phyloP scores from a whole-genome alignment of 53 echinoderm and acorn worm species.

The Astropecten irregularis region DNA sequence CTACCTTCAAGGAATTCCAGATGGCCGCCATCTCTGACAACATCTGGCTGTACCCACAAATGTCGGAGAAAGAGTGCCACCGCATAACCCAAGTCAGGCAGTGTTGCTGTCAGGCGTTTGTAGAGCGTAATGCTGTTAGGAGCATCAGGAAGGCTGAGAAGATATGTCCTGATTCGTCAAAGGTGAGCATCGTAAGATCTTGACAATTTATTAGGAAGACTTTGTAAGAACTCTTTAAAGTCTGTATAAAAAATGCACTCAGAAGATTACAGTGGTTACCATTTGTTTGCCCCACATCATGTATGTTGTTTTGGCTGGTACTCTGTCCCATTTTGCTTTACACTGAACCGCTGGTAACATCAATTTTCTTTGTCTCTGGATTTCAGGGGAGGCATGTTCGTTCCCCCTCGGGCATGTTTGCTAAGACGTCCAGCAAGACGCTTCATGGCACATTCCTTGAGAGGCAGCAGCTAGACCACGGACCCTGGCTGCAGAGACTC shows the following conservation, averaged over 20 bases:
- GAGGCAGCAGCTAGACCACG: constrained; percentile 38
- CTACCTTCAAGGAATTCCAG: constrained; percentile 73
- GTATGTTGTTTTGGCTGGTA: too few relatives aligned
- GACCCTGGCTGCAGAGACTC: constrained; percentile 8
- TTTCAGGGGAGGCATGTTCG: background rate
- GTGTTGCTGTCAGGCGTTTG: constrained; percentile 49
- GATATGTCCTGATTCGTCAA: constrained; percentile 35
- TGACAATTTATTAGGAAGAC: too few relatives aligned
- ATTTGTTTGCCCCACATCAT: too few relatives aligned
- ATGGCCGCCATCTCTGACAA: constrained; percentile 75
- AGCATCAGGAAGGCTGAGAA: constrained; percentile 51
- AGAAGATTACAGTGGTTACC: too few relatives aligned
- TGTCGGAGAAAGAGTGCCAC: constrained; percentile 34
- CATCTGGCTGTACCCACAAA: constrained; percentile 60
- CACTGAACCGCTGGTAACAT: too few relatives aligned
- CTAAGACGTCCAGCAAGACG: constrained; percentile 31
- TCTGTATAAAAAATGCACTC: too few relatives aligned
- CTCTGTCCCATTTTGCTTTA: too few relatives aligned
- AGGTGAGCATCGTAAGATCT: constrained; percentile 26
- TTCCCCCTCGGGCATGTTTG: constrained; percentile 32
- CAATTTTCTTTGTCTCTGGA: too few relatives aligned
- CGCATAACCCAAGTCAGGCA: constrained; percentile 49
- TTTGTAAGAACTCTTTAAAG: too few relatives aligned
- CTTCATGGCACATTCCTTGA: constrained; percentile 54
- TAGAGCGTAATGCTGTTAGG: constrained; percentile 42